Percentiles rank a stretch among this genome's conserved stretches.
Evolutionary conservation across 2,113 vertebrate species (phyloP).

Genomic region (Esox niger): DNA sequence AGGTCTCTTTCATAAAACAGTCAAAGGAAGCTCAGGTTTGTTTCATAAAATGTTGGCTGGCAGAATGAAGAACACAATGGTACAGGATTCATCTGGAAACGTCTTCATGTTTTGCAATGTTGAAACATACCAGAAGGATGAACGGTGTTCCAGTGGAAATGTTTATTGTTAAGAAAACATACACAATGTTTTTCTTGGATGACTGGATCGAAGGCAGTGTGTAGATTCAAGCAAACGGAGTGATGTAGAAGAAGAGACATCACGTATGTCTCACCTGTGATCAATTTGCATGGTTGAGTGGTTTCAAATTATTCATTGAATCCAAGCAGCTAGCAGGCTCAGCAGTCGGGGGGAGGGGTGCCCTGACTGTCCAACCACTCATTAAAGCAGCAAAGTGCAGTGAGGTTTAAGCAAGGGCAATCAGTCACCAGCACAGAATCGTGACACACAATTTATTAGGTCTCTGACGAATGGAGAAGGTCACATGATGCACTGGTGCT

Average conservation of each 20-base stretch:
- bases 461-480: neutral
- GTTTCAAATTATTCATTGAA: neutral
- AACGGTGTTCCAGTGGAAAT: too few relatives aligned
- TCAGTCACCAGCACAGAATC: neutral
- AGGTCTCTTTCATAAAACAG: too few relatives aligned
- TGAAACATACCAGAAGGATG: too few relatives aligned
- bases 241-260: too few relatives aligned
- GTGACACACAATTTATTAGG: conserved; percentile 2
- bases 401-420: neutral
- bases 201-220: too few relatives aligned
- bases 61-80: too few relatives aligned
- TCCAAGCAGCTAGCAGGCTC: neutral
- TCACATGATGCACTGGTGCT: conserved; percentile 7
- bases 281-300: neutral
- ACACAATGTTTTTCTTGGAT: too few relatives aligned
- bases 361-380: neutral
- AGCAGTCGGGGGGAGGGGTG: neutral
- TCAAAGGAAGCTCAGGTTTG: neutral
- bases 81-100: too few relatives aligned
- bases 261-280: neutral
- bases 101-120: too few relatives aligned
- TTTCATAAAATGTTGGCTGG: neutral
- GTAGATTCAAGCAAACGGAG: too few relatives aligned
- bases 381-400: neutral
- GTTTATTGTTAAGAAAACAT: too few relatives aligned